Evolutionary conservation across 1,140 invertebrate species (phyloP).

Genomic region (Cydia fagiglandana): DNA sequence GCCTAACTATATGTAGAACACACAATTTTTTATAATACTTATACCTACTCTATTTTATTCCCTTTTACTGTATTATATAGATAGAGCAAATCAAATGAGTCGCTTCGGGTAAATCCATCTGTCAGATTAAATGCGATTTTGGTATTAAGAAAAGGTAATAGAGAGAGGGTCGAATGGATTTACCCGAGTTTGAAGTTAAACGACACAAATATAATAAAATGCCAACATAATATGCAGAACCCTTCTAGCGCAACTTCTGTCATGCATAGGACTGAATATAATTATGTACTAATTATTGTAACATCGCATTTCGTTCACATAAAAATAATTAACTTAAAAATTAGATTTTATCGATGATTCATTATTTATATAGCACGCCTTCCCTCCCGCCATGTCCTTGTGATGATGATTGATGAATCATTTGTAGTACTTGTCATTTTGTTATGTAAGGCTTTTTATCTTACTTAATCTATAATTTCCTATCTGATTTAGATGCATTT

Average conservation of each 20-base stretch:
- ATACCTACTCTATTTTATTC: no score
- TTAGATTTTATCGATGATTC: slow-evolving; percentile 15
- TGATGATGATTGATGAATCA: slow-evolving; percentile 15
- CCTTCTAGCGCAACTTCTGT: background rate
- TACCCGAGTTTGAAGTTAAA: no score
- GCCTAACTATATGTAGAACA: no score
- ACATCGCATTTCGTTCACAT: background rate
- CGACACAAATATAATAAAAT: background rate
- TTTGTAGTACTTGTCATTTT: slow-evolving; percentile 12
- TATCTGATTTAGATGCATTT: background rate
- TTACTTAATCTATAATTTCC: background rate
- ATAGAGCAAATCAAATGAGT: no score
- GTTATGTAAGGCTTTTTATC: background rate
- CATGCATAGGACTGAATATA: background rate
- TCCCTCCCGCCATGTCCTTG: slow-evolving; percentile 12
- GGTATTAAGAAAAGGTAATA: no score
- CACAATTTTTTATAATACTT: no score
- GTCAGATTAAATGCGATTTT: no score
- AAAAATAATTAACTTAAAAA: background rate
- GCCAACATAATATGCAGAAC: background rate
- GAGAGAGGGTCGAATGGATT: no score
- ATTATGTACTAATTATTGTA: background rate
- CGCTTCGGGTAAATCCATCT: no score
- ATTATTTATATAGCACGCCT: slow-evolving; percentile 17
- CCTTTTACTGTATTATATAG: no score